Conservation (phyloP, 1,140 invertebrate species). For the Drosophila parabipectinata region DNA sequence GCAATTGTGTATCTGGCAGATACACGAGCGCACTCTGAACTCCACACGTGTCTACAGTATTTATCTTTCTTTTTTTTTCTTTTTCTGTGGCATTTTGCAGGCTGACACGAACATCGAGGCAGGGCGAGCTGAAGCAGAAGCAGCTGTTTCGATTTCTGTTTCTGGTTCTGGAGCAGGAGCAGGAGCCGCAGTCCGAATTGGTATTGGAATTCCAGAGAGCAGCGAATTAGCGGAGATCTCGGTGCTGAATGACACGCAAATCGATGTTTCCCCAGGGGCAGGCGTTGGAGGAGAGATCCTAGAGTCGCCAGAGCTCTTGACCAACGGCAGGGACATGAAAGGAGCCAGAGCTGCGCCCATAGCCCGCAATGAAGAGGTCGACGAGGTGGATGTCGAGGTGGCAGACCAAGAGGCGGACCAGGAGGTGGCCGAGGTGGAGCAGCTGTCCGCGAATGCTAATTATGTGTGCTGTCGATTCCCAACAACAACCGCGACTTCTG, state of each 20-base stretch:
- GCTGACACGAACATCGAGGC: slow-evolving; percentile 49
- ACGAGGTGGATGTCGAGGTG: slow-evolving; percentile 35
- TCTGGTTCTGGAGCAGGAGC: slow-evolving; percentile 24
- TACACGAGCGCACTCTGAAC: slow-evolving; percentile 51
- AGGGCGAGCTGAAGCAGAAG: slow-evolving; percentile 43
- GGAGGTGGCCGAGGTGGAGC: slow-evolving; percentile 39
- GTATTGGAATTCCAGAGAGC: slow-evolving; percentile 28
- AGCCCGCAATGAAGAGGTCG: slow-evolving; percentile 67
- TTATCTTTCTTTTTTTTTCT: slow-evolving; percentile 1
- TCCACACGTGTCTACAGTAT: slow-evolving; percentile 64
- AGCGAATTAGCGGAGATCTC: slow-evolving; percentile 76
- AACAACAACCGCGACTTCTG: slow-evolving; percentile 11
- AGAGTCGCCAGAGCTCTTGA: slow-evolving; percentile 42
- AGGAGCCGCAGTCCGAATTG: slow-evolving; percentile 13
- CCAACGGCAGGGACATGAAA: slow-evolving; percentile 51
- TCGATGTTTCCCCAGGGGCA: slow-evolving; percentile 54
- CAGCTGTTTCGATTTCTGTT: slow-evolving; percentile 37
- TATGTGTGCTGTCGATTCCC: slow-evolving; percentile 77
- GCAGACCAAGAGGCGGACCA: slow-evolving; percentile 4
- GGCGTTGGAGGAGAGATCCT: slow-evolving; percentile 20
- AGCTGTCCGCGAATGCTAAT: slow-evolving; percentile 67
- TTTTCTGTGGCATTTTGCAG: slow-evolving; percentile 30
- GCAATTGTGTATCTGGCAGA: slow-evolving; percentile 55
- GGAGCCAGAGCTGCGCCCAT: slow-evolving; percentile 69
- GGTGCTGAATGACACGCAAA: slow-evolving; percentile 81